phyloP scores from a whole-genome alignment of 2,888 invertebrate species.

The Habroteleia sp. region DNA sequence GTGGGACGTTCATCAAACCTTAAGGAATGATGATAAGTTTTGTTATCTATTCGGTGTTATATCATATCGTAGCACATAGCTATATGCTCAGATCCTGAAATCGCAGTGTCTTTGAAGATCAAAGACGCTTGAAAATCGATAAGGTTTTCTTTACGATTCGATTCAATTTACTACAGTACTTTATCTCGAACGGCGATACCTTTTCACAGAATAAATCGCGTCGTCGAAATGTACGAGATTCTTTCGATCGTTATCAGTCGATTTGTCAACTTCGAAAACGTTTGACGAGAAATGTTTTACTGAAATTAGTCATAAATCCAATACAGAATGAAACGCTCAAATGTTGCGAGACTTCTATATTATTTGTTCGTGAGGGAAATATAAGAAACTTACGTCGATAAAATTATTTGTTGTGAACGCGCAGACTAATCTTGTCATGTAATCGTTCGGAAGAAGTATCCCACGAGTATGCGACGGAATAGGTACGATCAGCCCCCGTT shows the following conservation, averaged over 20 bases:
- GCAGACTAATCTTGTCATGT: conserved; percentile 65
- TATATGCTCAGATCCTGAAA: conserved; percentile 62
- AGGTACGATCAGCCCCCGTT: conserved; percentile 36
- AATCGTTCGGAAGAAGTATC: conserved; percentile 66
- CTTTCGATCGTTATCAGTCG: conserved; percentile 36
- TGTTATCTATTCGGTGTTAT: too few relatives aligned
- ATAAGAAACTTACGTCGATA: conserved; percentile 7
- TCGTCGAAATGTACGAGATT: conserved; percentile 16
- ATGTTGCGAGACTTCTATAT: neutral
- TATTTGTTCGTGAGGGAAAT: neutral
- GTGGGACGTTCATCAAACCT: too few relatives aligned
- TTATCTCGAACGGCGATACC: conserved; percentile 65
- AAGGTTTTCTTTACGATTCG: conserved; percentile 66
- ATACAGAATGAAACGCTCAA: neutral
- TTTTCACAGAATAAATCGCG: conserved; percentile 48
- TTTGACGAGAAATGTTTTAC: conserved; percentile 23
- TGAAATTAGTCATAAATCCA: conserved; percentile 2
- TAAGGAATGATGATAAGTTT: too few relatives aligned
- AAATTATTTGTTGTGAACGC: conserved; percentile 49
- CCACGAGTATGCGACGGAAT: conserved; percentile 35
- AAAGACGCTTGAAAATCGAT: conserved; percentile 70
- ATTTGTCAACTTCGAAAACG: conserved; percentile 34
- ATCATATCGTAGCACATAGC: too few relatives aligned
- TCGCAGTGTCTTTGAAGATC: conserved; percentile 68
- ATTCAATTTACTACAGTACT: conserved; percentile 73